These are phyloP conservation scores for Ploceus nigricollis DNA, from an alignment of 2,113 vertebrate species.

Conservation along the genomic window DNA sequence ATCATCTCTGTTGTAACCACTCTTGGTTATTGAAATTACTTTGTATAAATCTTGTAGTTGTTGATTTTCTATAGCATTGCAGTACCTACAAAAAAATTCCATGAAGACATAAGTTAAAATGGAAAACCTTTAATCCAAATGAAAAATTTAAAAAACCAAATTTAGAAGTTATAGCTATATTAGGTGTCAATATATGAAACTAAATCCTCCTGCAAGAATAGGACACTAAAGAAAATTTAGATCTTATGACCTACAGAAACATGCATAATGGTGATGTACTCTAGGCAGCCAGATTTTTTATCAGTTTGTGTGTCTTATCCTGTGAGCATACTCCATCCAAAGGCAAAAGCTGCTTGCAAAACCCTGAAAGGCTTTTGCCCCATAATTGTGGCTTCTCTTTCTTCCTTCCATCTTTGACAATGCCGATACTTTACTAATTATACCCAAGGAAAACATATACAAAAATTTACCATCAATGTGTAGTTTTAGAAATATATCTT, in stretches of 20 bases:
- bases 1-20: not conserved
- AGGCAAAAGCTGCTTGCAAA: not conserved
- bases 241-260: not conserved
- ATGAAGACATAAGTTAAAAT: not conserved
- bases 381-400: not conserved
- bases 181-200: not conserved
- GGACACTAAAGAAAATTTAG: not conserved
- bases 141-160: not conserved
- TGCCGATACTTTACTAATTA: not conserved
- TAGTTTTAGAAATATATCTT: not conserved
- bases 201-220: not conserved
- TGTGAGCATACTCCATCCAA: not conserved
- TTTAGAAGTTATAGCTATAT: not conserved
- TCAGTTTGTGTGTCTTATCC: not conserved
- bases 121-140: not conserved
- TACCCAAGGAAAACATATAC: not conserved
- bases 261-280: fast-evolving
- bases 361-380: not conserved
- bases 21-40: not conserved
- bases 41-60: not conserved
- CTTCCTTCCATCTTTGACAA: not conserved
- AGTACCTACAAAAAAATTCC: not conserved
- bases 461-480: not conserved
- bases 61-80: not conserved
- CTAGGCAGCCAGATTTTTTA: not conserved